Conservation (phyloP, 2,113 vertebrate genomes). For the Morone saxatilis region DNA sequence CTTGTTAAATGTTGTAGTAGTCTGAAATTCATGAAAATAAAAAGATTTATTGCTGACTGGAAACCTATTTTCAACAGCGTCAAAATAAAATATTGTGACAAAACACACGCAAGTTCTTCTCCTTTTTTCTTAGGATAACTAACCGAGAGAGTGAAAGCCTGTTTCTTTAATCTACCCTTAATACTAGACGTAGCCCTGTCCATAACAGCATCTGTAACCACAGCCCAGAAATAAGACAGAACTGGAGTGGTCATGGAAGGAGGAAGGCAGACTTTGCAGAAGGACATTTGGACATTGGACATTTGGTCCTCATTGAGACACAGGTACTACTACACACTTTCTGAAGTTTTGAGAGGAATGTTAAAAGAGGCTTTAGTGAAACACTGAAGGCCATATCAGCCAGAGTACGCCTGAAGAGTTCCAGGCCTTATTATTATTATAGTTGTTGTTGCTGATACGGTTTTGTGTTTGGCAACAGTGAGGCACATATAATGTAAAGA, state of each 20-base stretch:
- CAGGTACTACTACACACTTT: background rate
- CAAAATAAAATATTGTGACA: background rate
- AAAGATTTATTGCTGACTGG: too few species aligned
- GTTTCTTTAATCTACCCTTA: background rate
- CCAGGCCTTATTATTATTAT: background rate
- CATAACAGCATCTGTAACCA: background rate
- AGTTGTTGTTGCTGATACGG: background rate
- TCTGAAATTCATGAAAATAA: background rate
- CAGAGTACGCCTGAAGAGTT: background rate
- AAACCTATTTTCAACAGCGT: background rate
- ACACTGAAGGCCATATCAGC: background rate
- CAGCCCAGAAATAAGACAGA: conserved; percentile 2
- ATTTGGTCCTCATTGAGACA: background rate
- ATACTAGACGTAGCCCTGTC: background rate
- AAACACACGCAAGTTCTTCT: background rate
- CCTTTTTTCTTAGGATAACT: background rate
- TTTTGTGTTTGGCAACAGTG: conserved; percentile 2
- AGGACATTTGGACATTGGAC: background rate
- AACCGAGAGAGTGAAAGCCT: background rate
- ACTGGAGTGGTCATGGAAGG: background rate
- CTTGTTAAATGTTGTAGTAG: background rate
- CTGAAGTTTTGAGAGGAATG: conserved; percentile 5
- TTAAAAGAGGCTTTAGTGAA: background rate
- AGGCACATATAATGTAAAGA: conserved; percentile 33
- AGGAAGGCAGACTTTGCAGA: background rate